Conservation (phyloP, 2,113 vertebrate genomes). For the Oryzias woworae region DNA sequence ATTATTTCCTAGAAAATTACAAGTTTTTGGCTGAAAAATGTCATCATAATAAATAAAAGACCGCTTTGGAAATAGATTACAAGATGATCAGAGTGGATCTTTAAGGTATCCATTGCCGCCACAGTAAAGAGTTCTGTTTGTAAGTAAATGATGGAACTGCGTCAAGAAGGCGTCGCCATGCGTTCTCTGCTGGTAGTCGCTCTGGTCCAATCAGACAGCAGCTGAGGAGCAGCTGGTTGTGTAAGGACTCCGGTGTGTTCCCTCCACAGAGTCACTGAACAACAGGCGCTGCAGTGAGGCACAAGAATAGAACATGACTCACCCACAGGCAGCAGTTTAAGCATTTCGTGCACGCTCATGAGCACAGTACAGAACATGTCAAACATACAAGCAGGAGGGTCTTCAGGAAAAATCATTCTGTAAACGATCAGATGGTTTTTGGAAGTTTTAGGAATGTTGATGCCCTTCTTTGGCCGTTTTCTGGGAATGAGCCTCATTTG, state of each 20-base stretch:
- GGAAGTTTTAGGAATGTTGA: no score
- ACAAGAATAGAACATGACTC: slow-evolving; percentile 45
- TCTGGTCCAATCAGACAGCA: slow-evolving; percentile 3
- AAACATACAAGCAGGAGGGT: background rate
- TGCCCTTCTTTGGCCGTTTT: no score
- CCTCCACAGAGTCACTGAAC: slow-evolving; percentile 5
- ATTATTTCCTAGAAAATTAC: no score
- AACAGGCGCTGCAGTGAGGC: slow-evolving; percentile 7
- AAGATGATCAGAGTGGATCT: no score
- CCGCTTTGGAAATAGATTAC: no score
- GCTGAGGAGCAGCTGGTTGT: slow-evolving; percentile 14
- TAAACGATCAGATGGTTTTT: no score
- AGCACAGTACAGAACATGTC: background rate
- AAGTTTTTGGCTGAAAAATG: no score
- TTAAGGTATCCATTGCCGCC: no score
- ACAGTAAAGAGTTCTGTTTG: no score
- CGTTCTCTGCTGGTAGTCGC: background rate
- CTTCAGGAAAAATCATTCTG: background rate
- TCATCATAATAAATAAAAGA: no score
- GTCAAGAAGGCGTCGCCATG: background rate
- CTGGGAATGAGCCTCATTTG: no score
- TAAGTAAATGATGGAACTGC: no score
- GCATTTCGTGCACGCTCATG: background rate
- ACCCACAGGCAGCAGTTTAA: slow-evolving; percentile 1
- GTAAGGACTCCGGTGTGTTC: slow-evolving; percentile 5